These are phyloP conservation scores for Clarias gariepinus DNA, from an alignment of 2,113 vertebrate genomes.

Conservation along the genomic window DNA sequence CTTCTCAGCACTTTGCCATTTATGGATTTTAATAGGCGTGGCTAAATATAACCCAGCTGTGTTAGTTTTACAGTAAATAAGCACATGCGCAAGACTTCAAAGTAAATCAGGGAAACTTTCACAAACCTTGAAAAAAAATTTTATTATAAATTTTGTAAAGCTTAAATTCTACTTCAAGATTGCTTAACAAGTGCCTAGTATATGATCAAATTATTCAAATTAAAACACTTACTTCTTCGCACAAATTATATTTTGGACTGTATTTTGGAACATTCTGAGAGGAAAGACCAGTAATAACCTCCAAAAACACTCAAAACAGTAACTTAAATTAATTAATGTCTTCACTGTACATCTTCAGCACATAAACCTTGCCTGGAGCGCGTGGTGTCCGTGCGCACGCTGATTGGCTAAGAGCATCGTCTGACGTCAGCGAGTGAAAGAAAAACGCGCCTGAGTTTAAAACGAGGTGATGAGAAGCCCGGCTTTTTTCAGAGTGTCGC, in stretches of 20 bases:
- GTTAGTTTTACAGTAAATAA: neutral
- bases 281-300: neutral
- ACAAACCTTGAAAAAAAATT: neutral
- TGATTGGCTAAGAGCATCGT: slow-evolving; percentile 20
- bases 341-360: neutral
- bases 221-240: neutral
- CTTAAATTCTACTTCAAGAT: neutral
- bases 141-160: neutral
- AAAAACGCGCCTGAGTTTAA: slow-evolving; percentile 47
- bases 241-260: neutral
- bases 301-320: neutral
- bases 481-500: neutral
- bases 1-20: neutral
- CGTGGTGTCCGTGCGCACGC: neutral
- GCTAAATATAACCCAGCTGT: neutral
- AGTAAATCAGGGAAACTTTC: neutral
- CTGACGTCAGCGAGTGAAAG: slow-evolving; percentile 39
- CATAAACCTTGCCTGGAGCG: neutral
- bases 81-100: neutral
- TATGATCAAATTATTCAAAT: neutral
- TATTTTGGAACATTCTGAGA: neutral
- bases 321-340: neutral
- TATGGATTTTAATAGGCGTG: neutral
- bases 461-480: neutral
- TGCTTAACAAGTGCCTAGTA: neutral